Evolutionary conservation across 2,797 vertebrate species (phyloP), one percentile per base, ranked within the genome.

Genomic region (Masticophis lateralis): DNA sequence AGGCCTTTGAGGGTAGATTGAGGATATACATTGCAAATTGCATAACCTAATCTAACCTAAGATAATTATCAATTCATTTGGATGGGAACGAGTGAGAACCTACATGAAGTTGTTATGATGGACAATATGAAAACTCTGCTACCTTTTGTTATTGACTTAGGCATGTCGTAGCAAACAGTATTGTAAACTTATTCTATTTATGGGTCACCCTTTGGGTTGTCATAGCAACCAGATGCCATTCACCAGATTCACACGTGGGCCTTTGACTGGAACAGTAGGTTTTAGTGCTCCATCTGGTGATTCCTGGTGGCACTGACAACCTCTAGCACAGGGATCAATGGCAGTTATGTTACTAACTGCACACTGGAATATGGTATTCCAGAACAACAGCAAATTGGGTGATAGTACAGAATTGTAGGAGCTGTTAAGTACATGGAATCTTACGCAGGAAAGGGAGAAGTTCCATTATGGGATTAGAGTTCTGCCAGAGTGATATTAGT

Each of bases 181-280:
- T 90, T n/a, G 47, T 32, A 93, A 90, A 87, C 88, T 87, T 83
- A 47, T 86, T 94, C 95, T 96, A 95, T 96, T 96, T 94, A 83
- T 93, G 96, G 94, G 53, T 92, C 0, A 93, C 93, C 79, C 94
- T 93, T 93, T 83, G 55, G 89, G 96, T 95, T 95, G 96, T 94
- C 95, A 94, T 95, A 93, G 95, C 92, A 96, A 95, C 94, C 56
- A 60, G 91, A 56, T 94, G 89, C 93, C 94, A 89, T 89, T 0
- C 25, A 93, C 57, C 6, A 90, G 92, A 47, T 89, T 2, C 0
- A 92, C 87, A 88, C 28, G 79, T 53, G 92, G 96, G 93, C 47
- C 86, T 91, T 90, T 0, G 0, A 13, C 16, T 86, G 56, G 91
- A 95, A 59, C 60, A 89, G 0, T 0, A 5, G 0, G 2, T 59